phyloP scores from a whole-genome alignment of 1,140 invertebrate genomes.

The Drosophila triauraria region DNA sequence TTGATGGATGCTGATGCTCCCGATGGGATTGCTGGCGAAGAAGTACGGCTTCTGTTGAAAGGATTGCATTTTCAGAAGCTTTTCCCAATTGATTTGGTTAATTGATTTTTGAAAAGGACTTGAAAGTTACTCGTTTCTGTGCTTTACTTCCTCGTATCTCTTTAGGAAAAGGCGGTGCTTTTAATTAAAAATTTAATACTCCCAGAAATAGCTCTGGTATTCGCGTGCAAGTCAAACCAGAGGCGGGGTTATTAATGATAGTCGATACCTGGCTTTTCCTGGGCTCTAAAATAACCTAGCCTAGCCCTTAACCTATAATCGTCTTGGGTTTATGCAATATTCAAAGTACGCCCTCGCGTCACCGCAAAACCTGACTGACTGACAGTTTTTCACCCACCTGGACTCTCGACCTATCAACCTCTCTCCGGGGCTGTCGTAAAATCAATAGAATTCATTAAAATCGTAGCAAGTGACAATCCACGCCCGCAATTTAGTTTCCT shows the following conservation, averaged over 20 bases:
- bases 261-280: not conserved
- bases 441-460: slow-evolving; percentile 80
- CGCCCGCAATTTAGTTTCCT: slow-evolving; percentile 45
- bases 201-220: not conserved
- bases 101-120: slow-evolving; percentile 1
- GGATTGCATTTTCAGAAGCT: slow-evolving; percentile 7
- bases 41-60: not conserved
- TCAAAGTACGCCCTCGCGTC: slow-evolving; percentile 18
- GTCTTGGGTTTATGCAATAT: slow-evolving; percentile 22
- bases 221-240: not conserved
- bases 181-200: not conserved
- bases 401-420: not conserved
- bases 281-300: not conserved
- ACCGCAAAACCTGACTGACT: slow-evolving; percentile 8
- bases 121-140: no score
- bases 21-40: slow-evolving; percentile 10
- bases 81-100: not conserved
- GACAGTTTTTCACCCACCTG: slow-evolving; percentile 21
- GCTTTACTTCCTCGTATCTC: no score
- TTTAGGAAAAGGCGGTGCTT: not conserved
- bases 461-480: slow-evolving; percentile 57
- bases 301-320: slow-evolving; percentile 3
- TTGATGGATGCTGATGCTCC: slow-evolving; percentile 1
- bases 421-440: slow-evolving; percentile 12
- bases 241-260: not conserved